These are phyloP conservation scores for Myrmecophaga tridactyla DNA, from an alignment of 2,113 vertebrate genomes.

Conservation along the genomic window DNA sequence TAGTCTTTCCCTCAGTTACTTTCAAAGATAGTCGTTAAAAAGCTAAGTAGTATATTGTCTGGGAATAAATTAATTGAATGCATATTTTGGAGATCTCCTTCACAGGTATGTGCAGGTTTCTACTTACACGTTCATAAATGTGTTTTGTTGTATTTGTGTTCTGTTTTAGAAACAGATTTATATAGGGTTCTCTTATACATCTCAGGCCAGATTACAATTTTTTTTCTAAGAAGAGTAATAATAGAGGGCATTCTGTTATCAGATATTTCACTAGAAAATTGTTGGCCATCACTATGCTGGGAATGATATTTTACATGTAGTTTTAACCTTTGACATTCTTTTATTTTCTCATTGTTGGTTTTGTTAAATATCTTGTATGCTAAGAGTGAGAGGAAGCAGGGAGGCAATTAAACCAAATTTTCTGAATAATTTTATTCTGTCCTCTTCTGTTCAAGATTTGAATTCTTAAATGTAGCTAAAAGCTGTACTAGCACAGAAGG, in stretches of 20 bases:
- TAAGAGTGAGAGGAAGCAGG: background rate
- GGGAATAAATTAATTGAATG: background rate
- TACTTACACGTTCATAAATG: background rate
- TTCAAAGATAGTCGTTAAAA: background rate
- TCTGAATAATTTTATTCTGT: background rate
- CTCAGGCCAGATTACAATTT: background rate
- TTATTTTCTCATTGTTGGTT: background rate
- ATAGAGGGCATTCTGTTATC: background rate
- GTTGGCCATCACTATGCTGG: background rate
- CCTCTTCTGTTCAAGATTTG: background rate
- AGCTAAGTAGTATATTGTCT: background rate
- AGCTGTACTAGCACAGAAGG: background rate
- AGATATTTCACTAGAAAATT: background rate
- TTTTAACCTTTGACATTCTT: background rate
- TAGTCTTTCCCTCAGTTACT: background rate
- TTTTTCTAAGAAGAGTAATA: background rate
- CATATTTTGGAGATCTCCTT: background rate
- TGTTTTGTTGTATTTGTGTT: background rate
- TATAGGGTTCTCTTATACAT: background rate
- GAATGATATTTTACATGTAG: background rate
- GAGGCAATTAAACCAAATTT: background rate
- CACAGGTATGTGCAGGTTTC: background rate
- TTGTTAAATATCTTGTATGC: background rate
- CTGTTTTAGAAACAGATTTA: background rate
- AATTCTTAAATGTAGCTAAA: background rate